Evolutionary conservation across 2,888 invertebrate species (phyloP).

Genomic region (Eupithecia tripunctaria): DNA sequence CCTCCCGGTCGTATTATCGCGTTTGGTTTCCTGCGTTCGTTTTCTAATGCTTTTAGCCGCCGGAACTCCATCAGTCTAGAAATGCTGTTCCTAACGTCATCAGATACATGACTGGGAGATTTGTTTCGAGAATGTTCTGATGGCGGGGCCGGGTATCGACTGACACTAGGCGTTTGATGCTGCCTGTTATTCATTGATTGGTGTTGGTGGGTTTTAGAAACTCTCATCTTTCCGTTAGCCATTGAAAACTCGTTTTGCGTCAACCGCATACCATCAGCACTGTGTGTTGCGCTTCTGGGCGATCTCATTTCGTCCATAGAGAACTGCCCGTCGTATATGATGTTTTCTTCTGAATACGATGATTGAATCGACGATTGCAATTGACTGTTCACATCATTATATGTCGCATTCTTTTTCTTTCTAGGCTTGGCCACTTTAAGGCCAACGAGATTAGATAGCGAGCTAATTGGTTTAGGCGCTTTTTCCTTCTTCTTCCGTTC

Average conservation of each 20-base stretch:
- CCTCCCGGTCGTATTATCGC: conserved; percentile 43
- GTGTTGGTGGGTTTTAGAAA: conserved; percentile 15
- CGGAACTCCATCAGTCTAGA: conserved; percentile 65
- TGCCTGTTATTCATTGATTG: conserved; percentile 18
- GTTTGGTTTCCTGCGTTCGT: conserved; percentile 37
- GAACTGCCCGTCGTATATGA: conserved; percentile 66
- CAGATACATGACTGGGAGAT: conserved; percentile 40
- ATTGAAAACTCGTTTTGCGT: conserved; percentile 32
- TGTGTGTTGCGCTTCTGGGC: conserved; percentile 51
- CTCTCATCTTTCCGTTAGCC: conserved; percentile 18
- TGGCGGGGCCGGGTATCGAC: background rate
- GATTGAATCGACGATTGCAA: conserved; percentile 61
- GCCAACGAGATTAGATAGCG: conserved; percentile 64
- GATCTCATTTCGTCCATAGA: conserved; percentile 70
- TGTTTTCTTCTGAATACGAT: conserved; percentile 53
- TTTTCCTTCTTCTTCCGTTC: conserved; percentile 52
- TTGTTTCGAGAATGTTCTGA: conserved; percentile 19
- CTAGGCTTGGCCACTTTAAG: conserved; percentile 60
- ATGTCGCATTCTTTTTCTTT: conserved; percentile 44
- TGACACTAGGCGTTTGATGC: conserved; percentile 28
- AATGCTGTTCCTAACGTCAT: conserved; percentile 63
- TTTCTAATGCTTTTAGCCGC: conserved; percentile 49
- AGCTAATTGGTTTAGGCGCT: conserved; percentile 40
- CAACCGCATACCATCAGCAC: conserved; percentile 27
- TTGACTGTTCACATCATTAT: conserved; percentile 67